Percentiles rank a stretch among this genome's conserved stretches.
Conservation (phyloP, 2,797 vertebrate species). For the Miichthys miiuy region DNA sequence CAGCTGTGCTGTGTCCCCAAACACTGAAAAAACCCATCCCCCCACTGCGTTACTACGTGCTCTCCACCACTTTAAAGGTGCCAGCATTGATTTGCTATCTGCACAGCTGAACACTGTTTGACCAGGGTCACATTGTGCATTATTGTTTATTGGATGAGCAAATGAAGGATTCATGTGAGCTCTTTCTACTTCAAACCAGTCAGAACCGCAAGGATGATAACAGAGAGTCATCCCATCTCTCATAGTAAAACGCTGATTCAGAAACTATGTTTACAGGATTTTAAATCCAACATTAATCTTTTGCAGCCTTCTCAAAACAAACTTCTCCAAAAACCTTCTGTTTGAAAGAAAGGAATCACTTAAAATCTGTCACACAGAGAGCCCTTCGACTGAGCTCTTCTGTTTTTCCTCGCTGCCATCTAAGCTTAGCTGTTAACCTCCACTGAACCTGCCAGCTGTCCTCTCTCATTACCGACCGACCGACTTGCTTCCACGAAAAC, state of each 20-base stretch:
- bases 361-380: slow-evolving; percentile 34
- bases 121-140: neutral
- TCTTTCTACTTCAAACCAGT: neutral
- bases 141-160: neutral
- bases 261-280: neutral
- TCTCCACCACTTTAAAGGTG: slow-evolving; percentile 53
- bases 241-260: neutral
- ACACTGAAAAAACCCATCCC: slow-evolving; percentile 44
- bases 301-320: neutral
- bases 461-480: slow-evolving; percentile 75
- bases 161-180: neutral
- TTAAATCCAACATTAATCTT: slow-evolving; percentile 4
- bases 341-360: slow-evolving; percentile 22
- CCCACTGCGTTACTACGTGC: slow-evolving; percentile 34
- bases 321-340: neutral
- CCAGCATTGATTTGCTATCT: slow-evolving; percentile 62
- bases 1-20: slow-evolving; percentile 74
- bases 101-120: slow-evolving; percentile 26
- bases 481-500: slow-evolving; percentile 66
- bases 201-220: neutral
- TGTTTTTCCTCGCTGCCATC: slow-evolving; percentile 71
- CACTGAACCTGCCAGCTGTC: slow-evolving; percentile 83
- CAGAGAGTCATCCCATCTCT: neutral
- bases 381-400: slow-evolving; percentile 24
- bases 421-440: slow-evolving; percentile 76